A percentile compares a stretch with the other conserved stretches of the same genome.
Conservation (phyloP, 2,888 invertebrate genomes). For the Andrena hattorfiana region DNA sequence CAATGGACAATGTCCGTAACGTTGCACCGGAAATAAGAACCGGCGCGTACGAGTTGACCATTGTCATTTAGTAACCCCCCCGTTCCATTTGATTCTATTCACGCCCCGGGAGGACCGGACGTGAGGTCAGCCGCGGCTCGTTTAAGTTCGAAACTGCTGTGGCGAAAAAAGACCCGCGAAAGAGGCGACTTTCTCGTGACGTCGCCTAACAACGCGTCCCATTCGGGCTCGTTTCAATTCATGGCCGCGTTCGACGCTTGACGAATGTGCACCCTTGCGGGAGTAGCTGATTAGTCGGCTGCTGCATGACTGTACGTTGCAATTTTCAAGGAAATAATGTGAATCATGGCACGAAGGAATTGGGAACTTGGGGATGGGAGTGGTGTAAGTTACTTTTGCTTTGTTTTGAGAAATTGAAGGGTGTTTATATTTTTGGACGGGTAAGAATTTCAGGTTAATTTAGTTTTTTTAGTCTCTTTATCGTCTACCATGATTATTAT, state of each 20-base stretch:
- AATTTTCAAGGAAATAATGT: no score
- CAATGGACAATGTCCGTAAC: slow-evolving; percentile 72
- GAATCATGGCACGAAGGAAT: no score
- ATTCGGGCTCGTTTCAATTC: background rate
- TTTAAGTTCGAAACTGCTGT: slow-evolving; percentile 77
- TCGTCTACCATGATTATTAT: no score
- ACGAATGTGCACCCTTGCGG: background rate
- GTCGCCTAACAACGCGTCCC: background rate
- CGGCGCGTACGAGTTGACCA: slow-evolving; percentile 83
- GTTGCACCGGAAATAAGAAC: slow-evolving; percentile 82
- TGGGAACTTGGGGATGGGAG: no score
- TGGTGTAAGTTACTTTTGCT: no score
- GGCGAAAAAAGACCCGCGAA: slow-evolving; percentile 47
- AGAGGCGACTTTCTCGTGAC: slow-evolving; percentile 33
- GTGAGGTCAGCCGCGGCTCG: slow-evolving; percentile 83
- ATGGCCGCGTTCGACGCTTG: background rate
- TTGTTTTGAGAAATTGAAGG: no score
- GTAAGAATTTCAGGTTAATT: no score
- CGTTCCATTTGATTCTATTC: slow-evolving; percentile 82
- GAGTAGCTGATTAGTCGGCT: background rate
- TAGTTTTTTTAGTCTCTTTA: no score
- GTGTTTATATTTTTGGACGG: no score
- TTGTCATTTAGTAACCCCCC: slow-evolving; percentile 83
- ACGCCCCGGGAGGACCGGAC: slow-evolving; percentile 78
- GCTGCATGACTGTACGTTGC: no score